Conservation (phyloP, 2,797 vertebrate genomes). For the Urosaurus nigricauda region DNA sequence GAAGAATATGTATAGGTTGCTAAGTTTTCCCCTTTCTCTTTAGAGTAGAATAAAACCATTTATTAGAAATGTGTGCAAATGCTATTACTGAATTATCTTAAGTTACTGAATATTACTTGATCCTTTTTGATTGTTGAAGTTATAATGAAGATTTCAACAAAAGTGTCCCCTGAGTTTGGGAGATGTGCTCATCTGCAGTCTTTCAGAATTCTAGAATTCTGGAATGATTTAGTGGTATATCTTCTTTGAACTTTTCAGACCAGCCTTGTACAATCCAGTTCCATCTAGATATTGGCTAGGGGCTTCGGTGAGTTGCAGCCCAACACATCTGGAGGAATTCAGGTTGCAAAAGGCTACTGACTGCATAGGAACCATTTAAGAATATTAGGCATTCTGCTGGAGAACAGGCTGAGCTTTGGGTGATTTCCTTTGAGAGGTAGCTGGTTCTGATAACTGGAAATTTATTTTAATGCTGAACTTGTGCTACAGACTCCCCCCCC, state of each 20-base stretch:
- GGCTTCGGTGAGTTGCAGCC: not conserved
- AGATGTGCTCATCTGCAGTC: not conserved
- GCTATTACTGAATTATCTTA: conserved; percentile 18
- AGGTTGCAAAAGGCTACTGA: not conserved
- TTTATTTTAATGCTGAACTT: not conserved
- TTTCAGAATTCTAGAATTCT: not conserved
- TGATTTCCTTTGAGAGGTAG: not conserved
- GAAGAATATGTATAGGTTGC: conserved; percentile 10
- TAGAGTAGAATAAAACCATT: conserved; percentile 45
- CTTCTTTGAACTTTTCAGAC: not conserved
- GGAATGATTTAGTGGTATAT: not conserved
- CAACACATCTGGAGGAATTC: not conserved
- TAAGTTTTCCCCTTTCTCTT: conserved; percentile 41
- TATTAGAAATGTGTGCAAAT: conserved; percentile 7
- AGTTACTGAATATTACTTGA: not conserved
- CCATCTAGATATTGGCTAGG: not conserved
- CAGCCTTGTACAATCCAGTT: not conserved
- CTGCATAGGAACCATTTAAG: not conserved
- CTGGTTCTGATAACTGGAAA: not conserved
- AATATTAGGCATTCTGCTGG: not conserved
- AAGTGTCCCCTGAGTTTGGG: not conserved
- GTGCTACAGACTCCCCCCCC: too few relatives aligned
- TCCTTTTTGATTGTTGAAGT: not conserved
- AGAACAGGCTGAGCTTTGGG: not conserved
- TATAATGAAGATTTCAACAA: not conserved